Percentiles rank a stretch among this genome's conserved stretches.
These are phyloP conservation scores for Perognathus longimembris DNA, from an alignment of 2,113 vertebrate genomes.

Conservation along the genomic window DNA sequence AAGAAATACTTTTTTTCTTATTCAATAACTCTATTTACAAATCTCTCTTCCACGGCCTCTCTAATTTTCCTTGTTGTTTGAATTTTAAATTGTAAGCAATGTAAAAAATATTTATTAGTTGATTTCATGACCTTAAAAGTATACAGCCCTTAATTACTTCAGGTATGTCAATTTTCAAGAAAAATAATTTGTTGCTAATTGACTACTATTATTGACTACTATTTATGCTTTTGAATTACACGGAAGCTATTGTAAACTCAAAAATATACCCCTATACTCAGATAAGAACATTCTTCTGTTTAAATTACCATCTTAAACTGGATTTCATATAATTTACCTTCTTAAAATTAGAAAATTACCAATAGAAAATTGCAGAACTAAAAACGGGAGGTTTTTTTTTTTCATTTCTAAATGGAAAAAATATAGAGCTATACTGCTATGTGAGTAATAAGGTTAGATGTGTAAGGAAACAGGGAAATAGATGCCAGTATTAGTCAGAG, in stretches of 20 bases:
- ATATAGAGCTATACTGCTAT: neutral
- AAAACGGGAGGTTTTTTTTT: neutral
- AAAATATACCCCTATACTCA: neutral
- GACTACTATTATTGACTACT: neutral
- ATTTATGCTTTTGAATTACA: constrained; percentile 31
- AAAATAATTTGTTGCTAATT: constrained; percentile 33
- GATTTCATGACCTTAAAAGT: neutral
- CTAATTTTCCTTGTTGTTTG: constrained; percentile 21
- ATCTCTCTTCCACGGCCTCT: constrained; percentile 23
- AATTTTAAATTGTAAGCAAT: constrained; percentile 27
- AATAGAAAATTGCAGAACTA: constrained; percentile 38
- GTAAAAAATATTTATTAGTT: constrained; percentile 8
- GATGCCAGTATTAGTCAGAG: neutral
- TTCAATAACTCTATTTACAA: constrained; percentile 54
- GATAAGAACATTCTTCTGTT: constrained; percentile 42
- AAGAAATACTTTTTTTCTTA: constrained; percentile 3
- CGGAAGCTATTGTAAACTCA: neutral
- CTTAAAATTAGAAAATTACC: constrained; percentile 34
- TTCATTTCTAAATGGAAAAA: constrained; percentile 30
- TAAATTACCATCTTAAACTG: neutral
- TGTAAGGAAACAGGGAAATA: neutral
- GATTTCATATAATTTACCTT: constrained; percentile 48
- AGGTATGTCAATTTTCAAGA: neutral
- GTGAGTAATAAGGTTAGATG: neutral
- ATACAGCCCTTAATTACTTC: constrained; percentile 1